phyloP scores from a whole-genome alignment of 2,888 invertebrate species.

The Rhimphoctona megacephalus region DNA sequence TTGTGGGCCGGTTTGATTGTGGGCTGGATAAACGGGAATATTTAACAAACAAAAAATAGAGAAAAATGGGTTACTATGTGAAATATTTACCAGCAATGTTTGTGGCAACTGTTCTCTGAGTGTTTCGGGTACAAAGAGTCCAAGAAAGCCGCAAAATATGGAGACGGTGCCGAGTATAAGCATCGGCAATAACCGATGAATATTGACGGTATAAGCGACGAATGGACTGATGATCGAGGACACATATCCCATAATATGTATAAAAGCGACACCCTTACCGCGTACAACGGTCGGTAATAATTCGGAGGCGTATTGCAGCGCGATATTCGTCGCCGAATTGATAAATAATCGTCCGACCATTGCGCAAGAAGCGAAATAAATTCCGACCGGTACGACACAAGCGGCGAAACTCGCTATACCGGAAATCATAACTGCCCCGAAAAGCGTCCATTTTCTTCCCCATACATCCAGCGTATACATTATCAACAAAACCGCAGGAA shows the following conservation, averaged over 20 bases:
- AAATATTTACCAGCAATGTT: slow-evolving; percentile 86
- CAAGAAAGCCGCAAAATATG: slow-evolving; percentile 89
- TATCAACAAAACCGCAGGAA: slow-evolving; percentile 92
- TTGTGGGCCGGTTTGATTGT: too few species aligned
- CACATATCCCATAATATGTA: slow-evolving; percentile 94
- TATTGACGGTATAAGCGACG: slow-evolving; percentile 91
- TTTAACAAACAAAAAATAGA: not conserved
- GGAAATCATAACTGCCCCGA: slow-evolving; percentile 91
- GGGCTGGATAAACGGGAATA: not conserved
- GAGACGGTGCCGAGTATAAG: slow-evolving; percentile 91
- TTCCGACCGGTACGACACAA: slow-evolving; percentile 89
- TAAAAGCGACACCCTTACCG: slow-evolving; percentile 93
- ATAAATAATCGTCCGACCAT: slow-evolving; percentile 93
- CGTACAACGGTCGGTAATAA: slow-evolving; percentile 93
- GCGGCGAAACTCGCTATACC: slow-evolving; percentile 91
- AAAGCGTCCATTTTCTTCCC: slow-evolving; percentile 93
- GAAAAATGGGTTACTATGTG: not conserved
- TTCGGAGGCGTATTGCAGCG: slow-evolving; percentile 94
- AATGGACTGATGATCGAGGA: slow-evolving; percentile 92
- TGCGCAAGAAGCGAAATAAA: slow-evolving; percentile 90
- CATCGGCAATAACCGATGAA: slow-evolving; percentile 90
- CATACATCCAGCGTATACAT: slow-evolving; percentile 90
- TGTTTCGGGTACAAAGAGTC: slow-evolving; percentile 92
- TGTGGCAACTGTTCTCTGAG: slow-evolving; percentile 93
- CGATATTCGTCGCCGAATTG: slow-evolving; percentile 94